Percentiles rank a stretch among this genome's conserved stretches.
Evolutionary conservation across 2,113 vertebrate genomes (phyloP).

Genomic region (Macrotus californicus): DNA sequence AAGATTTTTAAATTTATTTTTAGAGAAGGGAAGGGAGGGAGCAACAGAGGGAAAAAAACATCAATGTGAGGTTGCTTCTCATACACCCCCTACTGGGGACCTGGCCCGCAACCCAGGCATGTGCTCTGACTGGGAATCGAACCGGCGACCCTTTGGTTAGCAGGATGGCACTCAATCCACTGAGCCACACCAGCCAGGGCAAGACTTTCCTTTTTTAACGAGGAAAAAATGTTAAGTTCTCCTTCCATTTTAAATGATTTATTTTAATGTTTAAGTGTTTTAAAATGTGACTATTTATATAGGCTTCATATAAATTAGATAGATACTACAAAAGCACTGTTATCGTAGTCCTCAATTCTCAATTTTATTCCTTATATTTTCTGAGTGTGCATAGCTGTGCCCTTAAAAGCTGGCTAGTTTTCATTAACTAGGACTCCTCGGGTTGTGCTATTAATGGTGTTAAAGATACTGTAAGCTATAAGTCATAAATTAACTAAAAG

Average conservation of each 20-base stretch:
- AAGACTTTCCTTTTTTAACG: not conserved
- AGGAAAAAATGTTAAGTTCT: not conserved
- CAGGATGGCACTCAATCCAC: too few species aligned
- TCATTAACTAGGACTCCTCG: not conserved
- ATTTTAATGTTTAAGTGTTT: not conserved
- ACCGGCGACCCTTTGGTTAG: too few species aligned
- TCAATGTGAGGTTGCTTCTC: too few species aligned
- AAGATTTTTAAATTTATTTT: too few species aligned
- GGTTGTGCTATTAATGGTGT: not conserved
- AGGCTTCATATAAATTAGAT: not conserved
- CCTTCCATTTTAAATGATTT: not conserved
- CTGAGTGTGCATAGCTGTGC: not conserved
- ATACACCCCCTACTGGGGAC: too few species aligned
- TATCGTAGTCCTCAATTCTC: not conserved
- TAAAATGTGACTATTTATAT: not conserved
- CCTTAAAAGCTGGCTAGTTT: not conserved
- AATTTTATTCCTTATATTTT: conserved; percentile 14
- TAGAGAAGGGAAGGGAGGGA: too few species aligned
- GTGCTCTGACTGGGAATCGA: too few species aligned
- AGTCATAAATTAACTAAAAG: not conserved
- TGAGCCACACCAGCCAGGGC: too few species aligned
- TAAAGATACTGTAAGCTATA: not conserved
- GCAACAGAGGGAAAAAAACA: too few species aligned
- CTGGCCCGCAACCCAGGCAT: too few species aligned
- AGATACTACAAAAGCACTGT: not conserved